phyloP scores from a whole-genome alignment of 1,140 invertebrate genomes.

The Drosophila sp. region DNA sequence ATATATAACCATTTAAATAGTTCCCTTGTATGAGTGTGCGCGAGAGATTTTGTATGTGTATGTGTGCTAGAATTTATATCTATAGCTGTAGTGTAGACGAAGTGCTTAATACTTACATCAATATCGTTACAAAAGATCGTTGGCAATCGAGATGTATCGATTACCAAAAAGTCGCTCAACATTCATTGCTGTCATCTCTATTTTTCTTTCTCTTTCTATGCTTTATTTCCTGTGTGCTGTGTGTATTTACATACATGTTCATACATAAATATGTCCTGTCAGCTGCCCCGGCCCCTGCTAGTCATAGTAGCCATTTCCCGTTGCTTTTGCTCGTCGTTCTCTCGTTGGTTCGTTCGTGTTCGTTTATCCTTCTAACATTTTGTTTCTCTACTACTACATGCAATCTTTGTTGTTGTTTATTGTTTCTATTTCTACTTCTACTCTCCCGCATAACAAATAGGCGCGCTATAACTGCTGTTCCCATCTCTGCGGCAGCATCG shows the following conservation, averaged over 20 bases:
- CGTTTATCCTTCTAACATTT: slow-evolving; percentile 26
- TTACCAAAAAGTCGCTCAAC: background rate
- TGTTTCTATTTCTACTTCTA: slow-evolving; percentile 58
- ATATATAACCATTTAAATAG: no score
- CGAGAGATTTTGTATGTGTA: background rate
- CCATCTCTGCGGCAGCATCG: slow-evolving; percentile 46
- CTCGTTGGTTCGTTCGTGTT: slow-evolving; percentile 13
- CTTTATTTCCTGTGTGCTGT: slow-evolving; percentile 1
- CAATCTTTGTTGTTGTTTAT: slow-evolving; percentile 72
- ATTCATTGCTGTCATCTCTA: slow-evolving; percentile 2
- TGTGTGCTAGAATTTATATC: background rate
- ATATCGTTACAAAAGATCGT: background rate
- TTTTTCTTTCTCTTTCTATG: slow-evolving; percentile 24
- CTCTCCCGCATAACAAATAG: slow-evolving; percentile 65
- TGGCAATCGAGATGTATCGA: slow-evolving; percentile 8
- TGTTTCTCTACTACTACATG: slow-evolving; percentile 58
- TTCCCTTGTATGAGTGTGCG: slow-evolving; percentile 7
- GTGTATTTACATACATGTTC: no score
- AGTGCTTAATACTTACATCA: slow-evolving; percentile 3
- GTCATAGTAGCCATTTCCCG: slow-evolving; percentile 28
- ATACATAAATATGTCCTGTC: slow-evolving; percentile 38
- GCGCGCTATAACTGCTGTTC: slow-evolving; percentile 72
- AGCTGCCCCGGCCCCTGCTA: background rate
- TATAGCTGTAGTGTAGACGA: background rate
- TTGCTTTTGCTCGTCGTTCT: slow-evolving; percentile 28